Evolutionary conservation across 2,113 vertebrate genomes (phyloP).

Genomic region (Pseudonaja textilis): DNA sequence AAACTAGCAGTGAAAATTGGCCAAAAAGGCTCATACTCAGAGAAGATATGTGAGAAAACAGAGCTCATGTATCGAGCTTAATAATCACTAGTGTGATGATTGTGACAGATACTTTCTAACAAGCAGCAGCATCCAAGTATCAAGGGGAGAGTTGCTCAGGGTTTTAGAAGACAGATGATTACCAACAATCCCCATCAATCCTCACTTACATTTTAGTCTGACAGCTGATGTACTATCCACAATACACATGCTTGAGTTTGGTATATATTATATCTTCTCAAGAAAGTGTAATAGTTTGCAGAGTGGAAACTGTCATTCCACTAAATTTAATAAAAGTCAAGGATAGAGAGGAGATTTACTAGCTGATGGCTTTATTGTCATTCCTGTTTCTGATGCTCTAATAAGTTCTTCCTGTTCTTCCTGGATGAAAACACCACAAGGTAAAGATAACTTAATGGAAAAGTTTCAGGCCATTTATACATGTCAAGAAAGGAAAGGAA

Average conservation of each 20-base stretch:
- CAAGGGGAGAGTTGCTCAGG: conserved; percentile 23
- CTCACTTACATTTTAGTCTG: conserved; percentile 42
- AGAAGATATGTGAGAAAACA: not conserved
- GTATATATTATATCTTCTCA: conserved; percentile 16
- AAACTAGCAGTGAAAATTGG: not conserved
- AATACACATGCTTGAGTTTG: conserved; percentile 32
- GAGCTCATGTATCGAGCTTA: conserved; percentile 12
- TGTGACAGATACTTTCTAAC: conserved; percentile 18
- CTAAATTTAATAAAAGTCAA: conserved; percentile 52
- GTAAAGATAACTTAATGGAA: conserved; percentile 46
- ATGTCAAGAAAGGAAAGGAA: conserved; percentile 13
- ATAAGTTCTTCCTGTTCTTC: conserved; percentile 24
- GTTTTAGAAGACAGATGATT: conserved; percentile 9
- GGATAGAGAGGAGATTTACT: conserved; percentile 52
- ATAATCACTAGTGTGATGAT: not conserved
- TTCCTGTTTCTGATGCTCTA: not conserved
- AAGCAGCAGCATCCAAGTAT: conserved; percentile 17
- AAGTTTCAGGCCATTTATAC: conserved; percentile 51
- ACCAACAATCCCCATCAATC: conserved; percentile 38
- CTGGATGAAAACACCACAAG: conserved; percentile 46
- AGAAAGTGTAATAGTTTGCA: conserved; percentile 37
- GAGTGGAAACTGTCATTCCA: conserved; percentile 39
- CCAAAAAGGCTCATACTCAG: not conserved
- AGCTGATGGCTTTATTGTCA: conserved; percentile 32
- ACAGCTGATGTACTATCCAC: conserved; percentile 31